Conservation (phyloP, 2,797 vertebrate genomes). For the Ara ararauna region DNA sequence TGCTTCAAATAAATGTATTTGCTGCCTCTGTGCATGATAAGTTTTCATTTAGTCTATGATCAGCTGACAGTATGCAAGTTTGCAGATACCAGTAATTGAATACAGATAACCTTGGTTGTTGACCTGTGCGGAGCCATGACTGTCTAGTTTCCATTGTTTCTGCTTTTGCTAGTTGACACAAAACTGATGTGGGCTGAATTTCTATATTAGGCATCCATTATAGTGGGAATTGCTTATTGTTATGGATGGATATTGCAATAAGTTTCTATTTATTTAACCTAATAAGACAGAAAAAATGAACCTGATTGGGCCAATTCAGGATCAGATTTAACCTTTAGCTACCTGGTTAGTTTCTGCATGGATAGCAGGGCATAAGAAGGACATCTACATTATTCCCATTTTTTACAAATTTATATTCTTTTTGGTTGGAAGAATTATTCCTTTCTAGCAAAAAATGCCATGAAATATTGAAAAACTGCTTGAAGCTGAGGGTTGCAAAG, state of each 20-base stretch:
- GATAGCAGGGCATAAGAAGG: neutral
- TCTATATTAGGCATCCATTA: slow-evolving; percentile 75
- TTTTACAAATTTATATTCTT: neutral
- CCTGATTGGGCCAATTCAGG: slow-evolving; percentile 18
- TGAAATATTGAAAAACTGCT: slow-evolving; percentile 12
- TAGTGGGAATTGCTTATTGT: slow-evolving; percentile 77
- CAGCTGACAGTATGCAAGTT: slow-evolving; percentile 83
- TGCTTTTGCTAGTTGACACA: slow-evolving; percentile 77
- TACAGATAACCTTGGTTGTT: slow-evolving; percentile 83
- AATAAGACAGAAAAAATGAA: slow-evolving; percentile 72
- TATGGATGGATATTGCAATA: slow-evolving; percentile 67
- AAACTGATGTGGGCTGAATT: slow-evolving; percentile 76
- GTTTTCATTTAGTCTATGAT: slow-evolving; percentile 79
- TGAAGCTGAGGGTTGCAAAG: neutral
- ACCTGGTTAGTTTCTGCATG: neutral
- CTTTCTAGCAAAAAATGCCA: neutral
- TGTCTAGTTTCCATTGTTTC: slow-evolving; percentile 79
- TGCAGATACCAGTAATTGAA: slow-evolving; percentile 83
- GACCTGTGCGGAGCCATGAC: slow-evolving; percentile 78
- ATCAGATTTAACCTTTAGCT: slow-evolving; percentile 41
- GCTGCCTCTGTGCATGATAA: slow-evolving; percentile 78
- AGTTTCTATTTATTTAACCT: slow-evolving; percentile 77
- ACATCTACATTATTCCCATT: neutral
- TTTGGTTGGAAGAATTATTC: neutral
- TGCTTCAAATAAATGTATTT: slow-evolving; percentile 80